Conservation (phyloP, 2,888 invertebrate genomes). For the Philhelius pedissequus region DNA sequence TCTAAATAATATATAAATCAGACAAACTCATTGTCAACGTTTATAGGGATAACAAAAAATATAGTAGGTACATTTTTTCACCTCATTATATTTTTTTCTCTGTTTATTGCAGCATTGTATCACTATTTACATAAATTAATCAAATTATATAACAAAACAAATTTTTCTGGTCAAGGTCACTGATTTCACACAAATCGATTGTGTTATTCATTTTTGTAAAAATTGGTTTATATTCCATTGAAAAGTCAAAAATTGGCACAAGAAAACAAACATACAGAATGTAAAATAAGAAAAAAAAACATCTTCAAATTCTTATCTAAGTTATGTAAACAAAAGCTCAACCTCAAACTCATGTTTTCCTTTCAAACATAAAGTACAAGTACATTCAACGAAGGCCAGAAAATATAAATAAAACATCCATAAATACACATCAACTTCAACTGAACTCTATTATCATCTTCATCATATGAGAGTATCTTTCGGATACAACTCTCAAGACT, state of each 20-base stretch:
- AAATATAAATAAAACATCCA: constrained; percentile 24
- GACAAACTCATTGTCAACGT: too few relatives aligned
- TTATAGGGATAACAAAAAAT: too few relatives aligned
- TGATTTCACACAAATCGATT: neutral
- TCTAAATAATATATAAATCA: too few relatives aligned
- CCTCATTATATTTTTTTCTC: too few relatives aligned
- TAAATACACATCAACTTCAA: constrained; percentile 54
- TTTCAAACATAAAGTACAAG: neutral
- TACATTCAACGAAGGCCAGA: neutral
- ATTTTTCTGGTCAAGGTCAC: neutral
- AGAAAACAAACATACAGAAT: neutral
- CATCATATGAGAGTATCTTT: constrained; percentile 28
- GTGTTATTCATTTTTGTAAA: neutral
- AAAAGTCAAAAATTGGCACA: neutral
- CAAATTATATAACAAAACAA: neutral
- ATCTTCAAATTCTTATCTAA: constrained; percentile 6
- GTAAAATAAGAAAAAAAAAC: neutral
- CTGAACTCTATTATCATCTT: constrained; percentile 32
- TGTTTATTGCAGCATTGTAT: too few relatives aligned
- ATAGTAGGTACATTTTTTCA: too few relatives aligned
- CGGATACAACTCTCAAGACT: constrained; percentile 25
- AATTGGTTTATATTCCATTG: neutral
- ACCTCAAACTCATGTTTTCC: neutral
- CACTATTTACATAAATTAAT: too few relatives aligned
- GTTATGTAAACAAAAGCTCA: constrained; percentile 23